Base-by-base conservation (phyloP, 2,797 vertebrate genomes). In the Phrynocephalus forsythii region DNA sequence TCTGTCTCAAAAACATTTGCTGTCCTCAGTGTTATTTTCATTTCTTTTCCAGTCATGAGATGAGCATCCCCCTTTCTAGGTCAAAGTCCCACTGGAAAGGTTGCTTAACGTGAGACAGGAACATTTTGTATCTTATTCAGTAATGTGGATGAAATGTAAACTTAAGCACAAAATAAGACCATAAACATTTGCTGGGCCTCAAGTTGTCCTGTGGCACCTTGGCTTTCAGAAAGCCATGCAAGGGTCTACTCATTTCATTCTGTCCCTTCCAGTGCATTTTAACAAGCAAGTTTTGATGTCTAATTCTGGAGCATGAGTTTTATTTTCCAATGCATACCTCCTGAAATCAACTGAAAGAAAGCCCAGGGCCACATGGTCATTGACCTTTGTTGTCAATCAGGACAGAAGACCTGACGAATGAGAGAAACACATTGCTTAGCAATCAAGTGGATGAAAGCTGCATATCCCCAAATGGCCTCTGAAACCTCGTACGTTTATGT, bases 61-160 rank as follows among this genome's bases (percentile, higher is more conserved):
- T 16, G 24, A 3, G 2, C 30, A 13, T 66, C 20, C 33, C 60
- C 72, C 28, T 9, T 2, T 0, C 15, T 4, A 26, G 44, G 48
- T n/a, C 86, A 77, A 79, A 86, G 76, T 83, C 75, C 26, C 38
- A 28, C 48, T 44, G 44, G 68, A 2, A 48, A 85, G 63, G 28
- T 44, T 77, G 15, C 6, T 44, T 76, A 50, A 1, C 3, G 22
- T 20, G 13, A 52, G 50, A 52, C 13, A 0, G 0, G 4, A 30
- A 8, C 1, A 0, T 0, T 0, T 0, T 0, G 2, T 13, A n/a
- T 38, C 24, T 86, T 20, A 3, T 50, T 13, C 44, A 0, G 1
- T 22, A 33, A n/a, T 0, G 18, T 66, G 69, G 11, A 15, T 18
- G 11, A 22, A 4, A 89, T 67, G 15, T 81, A 50, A 82, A 69